Percentiles rank a stretch among this genome's conserved stretches.
Conservation (phyloP, 2,113 vertebrate species). For the Trogon surrucura region DNA sequence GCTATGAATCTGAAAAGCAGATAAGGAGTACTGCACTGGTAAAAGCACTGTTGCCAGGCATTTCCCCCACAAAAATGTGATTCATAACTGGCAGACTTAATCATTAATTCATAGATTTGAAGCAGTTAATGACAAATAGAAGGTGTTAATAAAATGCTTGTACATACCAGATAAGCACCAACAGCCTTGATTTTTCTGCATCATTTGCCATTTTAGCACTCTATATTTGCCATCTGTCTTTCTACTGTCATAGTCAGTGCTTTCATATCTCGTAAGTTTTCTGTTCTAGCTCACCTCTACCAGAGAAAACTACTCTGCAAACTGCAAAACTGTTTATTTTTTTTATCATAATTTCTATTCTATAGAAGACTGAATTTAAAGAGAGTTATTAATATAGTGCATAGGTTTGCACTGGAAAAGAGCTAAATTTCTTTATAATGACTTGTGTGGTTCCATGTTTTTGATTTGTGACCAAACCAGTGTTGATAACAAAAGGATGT, state of each 20-base stretch:
- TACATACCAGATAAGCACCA: neutral
- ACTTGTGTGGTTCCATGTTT: neutral
- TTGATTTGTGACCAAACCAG: neutral
- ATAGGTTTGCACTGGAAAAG: neutral
- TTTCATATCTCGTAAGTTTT: neutral
- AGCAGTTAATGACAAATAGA: neutral
- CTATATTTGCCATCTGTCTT: neutral
- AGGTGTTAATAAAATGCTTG: neutral
- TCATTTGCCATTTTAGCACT: neutral
- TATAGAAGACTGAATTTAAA: neutral
- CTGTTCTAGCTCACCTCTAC: neutral
- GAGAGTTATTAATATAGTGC: neutral
- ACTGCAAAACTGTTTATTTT: neutral
- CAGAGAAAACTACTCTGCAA: neutral
- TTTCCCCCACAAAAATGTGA: rapidly evolving
- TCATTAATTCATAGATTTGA: neutral
- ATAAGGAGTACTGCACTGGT: neutral
- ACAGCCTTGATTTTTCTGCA: neutral
- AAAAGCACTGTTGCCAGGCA: neutral
- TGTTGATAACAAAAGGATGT: neutral
- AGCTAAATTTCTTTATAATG: neutral
- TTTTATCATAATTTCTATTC: neutral
- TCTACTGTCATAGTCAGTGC: neutral
- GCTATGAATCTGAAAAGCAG: neutral
- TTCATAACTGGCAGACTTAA: neutral